These are phyloP conservation scores for Pristis pectinata DNA, from an alignment of 2,797 vertebrate genomes.

Conservation along the genomic window DNA sequence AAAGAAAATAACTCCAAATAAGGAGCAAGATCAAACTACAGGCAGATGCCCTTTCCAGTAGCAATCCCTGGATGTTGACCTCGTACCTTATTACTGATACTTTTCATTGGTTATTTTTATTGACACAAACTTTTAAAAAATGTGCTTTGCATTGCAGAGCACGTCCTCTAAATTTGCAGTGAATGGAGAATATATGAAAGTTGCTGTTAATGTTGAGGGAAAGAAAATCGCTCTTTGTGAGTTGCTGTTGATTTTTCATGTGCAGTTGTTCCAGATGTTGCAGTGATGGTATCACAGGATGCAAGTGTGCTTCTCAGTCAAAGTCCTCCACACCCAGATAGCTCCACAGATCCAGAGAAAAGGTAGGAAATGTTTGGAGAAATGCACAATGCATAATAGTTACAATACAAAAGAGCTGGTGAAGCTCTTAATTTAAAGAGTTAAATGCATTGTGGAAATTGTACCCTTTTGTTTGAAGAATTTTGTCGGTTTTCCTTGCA, in stretches of 20 bases:
- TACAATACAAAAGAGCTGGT: background rate
- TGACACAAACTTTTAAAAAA: background rate
- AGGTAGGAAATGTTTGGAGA: conserved; percentile 16
- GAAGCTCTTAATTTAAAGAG: background rate
- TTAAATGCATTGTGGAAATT: background rate
- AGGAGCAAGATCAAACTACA: background rate
- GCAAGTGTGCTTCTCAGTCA: background rate
- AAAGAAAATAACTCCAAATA: background rate
- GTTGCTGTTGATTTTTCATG: background rate
- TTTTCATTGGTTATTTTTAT: background rate
- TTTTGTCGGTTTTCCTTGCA: background rate
- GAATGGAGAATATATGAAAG: background rate
- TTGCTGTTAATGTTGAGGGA: background rate
- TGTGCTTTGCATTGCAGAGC: background rate
- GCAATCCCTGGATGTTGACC: background rate
- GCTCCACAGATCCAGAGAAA: background rate
- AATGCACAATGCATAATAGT: background rate
- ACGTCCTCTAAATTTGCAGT: no score
- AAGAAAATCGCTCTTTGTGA: background rate
- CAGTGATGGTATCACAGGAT: background rate
- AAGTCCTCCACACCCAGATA: background rate
- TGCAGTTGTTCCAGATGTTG: background rate
- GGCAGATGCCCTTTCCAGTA: background rate
- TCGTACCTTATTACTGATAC: background rate
- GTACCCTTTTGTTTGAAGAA: background rate